Evolutionary conservation across 2,113 vertebrate species (phyloP).

Genomic region (Isichthys henryi): DNA sequence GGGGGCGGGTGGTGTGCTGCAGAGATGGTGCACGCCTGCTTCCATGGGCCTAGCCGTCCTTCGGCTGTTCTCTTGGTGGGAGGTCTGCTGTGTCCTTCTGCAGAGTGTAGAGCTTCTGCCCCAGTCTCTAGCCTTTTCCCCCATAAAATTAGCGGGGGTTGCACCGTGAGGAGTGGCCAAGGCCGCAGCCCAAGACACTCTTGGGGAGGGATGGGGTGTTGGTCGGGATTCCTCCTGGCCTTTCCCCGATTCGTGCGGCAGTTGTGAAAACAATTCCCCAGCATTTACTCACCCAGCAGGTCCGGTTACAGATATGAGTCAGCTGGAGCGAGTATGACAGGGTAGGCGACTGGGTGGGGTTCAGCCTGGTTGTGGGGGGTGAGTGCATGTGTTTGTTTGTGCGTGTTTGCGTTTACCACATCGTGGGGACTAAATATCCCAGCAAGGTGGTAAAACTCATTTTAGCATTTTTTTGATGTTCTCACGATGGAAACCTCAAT

Average conservation of each 20-base stretch:
- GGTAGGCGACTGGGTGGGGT: background rate
- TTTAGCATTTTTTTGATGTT: background rate
- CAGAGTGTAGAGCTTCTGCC: background rate
- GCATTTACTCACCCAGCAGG: constrained; percentile 17
- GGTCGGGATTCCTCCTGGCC: constrained; percentile 8
- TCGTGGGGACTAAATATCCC: background rate
- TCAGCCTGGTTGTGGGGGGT: background rate
- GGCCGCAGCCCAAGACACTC: background rate
- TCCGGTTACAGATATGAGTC: constrained; percentile 44
- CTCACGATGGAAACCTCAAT: background rate
- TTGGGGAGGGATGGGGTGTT: background rate
- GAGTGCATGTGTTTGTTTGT: background rate
- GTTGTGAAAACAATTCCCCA: constrained; percentile 26
- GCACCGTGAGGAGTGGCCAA: background rate
- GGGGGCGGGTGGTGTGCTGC: background rate
- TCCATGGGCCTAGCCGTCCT: background rate
- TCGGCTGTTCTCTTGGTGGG: background rate
- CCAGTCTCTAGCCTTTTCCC: background rate
- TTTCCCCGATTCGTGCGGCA: constrained; percentile 16
- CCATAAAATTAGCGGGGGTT: background rate
- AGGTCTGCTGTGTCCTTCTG: background rate
- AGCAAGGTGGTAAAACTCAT: background rate
- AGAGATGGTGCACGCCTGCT: background rate
- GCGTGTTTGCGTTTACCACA: background rate
- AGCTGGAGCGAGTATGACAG: background rate